Evolutionary conservation across 2,888 invertebrate species (phyloP).

Genomic region (Drosophila villosipedis): DNA sequence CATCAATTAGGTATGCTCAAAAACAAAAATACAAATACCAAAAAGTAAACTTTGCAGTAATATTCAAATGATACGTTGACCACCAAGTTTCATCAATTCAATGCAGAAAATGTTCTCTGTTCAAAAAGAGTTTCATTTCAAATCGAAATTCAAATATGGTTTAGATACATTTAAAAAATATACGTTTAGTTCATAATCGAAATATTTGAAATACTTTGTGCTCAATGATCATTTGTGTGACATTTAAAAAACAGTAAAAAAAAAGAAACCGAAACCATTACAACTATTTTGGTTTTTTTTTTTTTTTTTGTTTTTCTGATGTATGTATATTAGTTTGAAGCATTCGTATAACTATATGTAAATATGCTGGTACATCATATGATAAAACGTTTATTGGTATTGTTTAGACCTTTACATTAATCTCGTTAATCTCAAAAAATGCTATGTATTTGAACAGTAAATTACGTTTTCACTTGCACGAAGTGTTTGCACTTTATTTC

Average conservation of each 20-base stretch:
- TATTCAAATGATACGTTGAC: constrained; percentile 30
- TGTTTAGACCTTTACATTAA: constrained; percentile 50
- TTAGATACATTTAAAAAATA: not conserved
- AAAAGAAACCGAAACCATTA: constrained; percentile 38
- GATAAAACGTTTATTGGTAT: constrained; percentile 64
- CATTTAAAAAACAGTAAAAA: constrained; percentile 3
- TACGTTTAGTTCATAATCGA: not conserved
- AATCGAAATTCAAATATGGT: not conserved
- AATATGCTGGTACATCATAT: constrained; percentile 67
- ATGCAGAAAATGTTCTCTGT: not conserved
- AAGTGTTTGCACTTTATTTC: constrained; percentile 84
- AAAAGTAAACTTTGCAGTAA: constrained; percentile 16
- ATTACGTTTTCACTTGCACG: constrained; percentile 82
- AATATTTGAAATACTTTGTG: constrained; percentile 18
- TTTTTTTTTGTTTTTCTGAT: constrained; percentile 23
- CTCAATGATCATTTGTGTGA: constrained; percentile 35
- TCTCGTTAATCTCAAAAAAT: constrained; percentile 75
- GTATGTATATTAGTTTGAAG: constrained; percentile 71
- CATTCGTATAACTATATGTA: constrained; percentile 69
- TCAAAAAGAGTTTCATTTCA: not conserved
- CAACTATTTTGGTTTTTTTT: constrained; percentile 48
- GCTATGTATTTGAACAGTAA: constrained; percentile 84
- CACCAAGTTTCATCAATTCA: constrained; percentile 28
- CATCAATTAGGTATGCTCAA: constrained; percentile 39
- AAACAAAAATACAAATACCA: constrained; percentile 22